A percentile compares a stretch with the other conserved stretches of the same genome.
Evolutionary conservation across 2,113 vertebrate genomes (phyloP).

Genomic region (Crotalus tigris): DNA sequence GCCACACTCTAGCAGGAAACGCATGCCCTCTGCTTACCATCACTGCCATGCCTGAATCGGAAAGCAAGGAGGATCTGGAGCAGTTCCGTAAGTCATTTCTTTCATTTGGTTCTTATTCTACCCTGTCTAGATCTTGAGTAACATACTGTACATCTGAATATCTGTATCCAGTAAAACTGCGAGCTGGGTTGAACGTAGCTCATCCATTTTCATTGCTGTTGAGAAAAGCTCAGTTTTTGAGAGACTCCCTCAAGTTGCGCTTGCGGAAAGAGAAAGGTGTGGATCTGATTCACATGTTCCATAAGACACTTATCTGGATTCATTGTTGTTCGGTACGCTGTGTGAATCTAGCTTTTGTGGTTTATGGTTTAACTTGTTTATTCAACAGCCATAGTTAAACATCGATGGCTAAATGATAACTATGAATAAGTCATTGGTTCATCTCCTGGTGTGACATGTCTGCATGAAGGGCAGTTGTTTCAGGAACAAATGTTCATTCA

Average conservation of each 20-base stretch:
- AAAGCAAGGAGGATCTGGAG: slow-evolving; percentile 70
- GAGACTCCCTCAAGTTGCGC: background rate
- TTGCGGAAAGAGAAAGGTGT: background rate
- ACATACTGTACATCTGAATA: background rate
- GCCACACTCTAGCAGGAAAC: slow-evolving; percentile 82
- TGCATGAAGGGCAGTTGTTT: background rate
- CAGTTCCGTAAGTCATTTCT: slow-evolving; percentile 81
- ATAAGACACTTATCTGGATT: background rate
- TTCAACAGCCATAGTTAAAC: background rate
- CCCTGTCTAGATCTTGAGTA: background rate
- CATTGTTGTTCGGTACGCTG: background rate
- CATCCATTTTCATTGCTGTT: background rate
- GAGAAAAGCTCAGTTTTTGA: no score
- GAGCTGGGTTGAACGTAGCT: background rate
- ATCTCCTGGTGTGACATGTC: background rate
- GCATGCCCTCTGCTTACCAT: slow-evolving; percentile 87
- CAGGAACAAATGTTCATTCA: background rate
- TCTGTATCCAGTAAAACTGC: background rate
- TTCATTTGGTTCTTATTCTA: background rate
- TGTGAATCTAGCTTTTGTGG: background rate
- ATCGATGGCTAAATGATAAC: background rate
- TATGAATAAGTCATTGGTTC: background rate
- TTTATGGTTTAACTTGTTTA: background rate
- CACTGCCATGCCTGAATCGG: slow-evolving; percentile 81
- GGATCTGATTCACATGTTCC: background rate